These are phyloP conservation scores for Lasioglossum malachurum DNA, from an alignment of 2,888 invertebrate species.

Conservation along the genomic window DNA sequence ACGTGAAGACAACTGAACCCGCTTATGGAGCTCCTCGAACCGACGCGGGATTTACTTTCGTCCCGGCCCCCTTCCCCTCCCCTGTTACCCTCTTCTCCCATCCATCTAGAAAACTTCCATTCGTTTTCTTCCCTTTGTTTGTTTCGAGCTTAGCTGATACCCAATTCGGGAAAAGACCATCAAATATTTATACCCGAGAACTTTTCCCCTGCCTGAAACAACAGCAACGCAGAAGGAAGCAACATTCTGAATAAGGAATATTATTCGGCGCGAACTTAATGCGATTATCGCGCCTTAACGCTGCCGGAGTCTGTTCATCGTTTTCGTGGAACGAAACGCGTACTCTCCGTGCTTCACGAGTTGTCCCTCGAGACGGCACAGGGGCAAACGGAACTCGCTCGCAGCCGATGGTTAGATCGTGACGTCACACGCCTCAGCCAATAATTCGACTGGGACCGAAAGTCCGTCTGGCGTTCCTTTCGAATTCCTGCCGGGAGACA, in stretches of 20 bases:
- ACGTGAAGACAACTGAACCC: constrained; percentile 11
- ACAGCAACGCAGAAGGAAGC: background rate
- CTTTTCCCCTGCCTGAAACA: background rate
- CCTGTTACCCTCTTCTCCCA: background rate
- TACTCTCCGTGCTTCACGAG: too few relatives aligned
- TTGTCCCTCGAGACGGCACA: too few relatives aligned
- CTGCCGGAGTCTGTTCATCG: background rate
- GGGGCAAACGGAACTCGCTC: too few relatives aligned
- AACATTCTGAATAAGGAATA: background rate
- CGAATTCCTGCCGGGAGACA: too few relatives aligned
- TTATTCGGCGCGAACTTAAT: background rate
- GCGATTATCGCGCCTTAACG: background rate
- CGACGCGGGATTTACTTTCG: constrained; percentile 27
- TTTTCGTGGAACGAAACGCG: background rate
- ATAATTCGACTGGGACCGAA: too few relatives aligned
- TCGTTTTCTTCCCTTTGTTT: constrained; percentile 16
- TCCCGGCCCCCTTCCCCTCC: background rate
- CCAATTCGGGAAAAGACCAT: constrained; percentile 2
- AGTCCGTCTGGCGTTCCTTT: too few relatives aligned
- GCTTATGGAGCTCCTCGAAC: constrained; percentile 32
- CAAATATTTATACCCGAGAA: constrained; percentile 4
- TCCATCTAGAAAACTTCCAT: constrained; percentile 4
- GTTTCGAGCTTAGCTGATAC: constrained; percentile 8
- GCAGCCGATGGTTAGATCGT: too few relatives aligned
- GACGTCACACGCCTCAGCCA: too few relatives aligned